phyloP scores from a whole-genome alignment of 2,888 invertebrate genomes.

The Synanthedon andrenaeformis region DNA sequence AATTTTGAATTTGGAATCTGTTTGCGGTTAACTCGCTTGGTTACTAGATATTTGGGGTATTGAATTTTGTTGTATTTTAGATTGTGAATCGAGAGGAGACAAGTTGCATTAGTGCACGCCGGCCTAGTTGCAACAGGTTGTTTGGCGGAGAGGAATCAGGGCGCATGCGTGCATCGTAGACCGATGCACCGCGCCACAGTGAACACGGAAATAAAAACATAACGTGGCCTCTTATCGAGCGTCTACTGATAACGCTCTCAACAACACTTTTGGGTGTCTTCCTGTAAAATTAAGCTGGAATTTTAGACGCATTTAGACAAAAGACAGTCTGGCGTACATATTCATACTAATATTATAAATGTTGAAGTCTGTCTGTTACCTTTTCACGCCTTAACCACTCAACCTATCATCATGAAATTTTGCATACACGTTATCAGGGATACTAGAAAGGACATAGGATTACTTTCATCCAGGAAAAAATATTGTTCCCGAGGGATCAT shows the following conservation, averaged over 20 bases:
- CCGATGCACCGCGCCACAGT: slow-evolving; percentile 50
- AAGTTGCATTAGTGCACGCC: slow-evolving; percentile 64
- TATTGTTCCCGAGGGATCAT: no score
- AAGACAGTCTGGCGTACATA: no score
- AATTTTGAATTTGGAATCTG: slow-evolving; percentile 11
- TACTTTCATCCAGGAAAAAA: no score
- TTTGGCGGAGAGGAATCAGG: slow-evolving; percentile 33
- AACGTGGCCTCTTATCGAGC: neutral
- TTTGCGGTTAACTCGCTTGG: no score
- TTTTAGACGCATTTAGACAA: neutral
- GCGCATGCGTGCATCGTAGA: slow-evolving; percentile 44
- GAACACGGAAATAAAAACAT: slow-evolving; percentile 16
- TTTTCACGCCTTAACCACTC: no score
- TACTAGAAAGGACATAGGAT: no score
- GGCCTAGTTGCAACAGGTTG: slow-evolving; percentile 66
- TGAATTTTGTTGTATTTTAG: slow-evolving; percentile 23
- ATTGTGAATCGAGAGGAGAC: slow-evolving; percentile 41
- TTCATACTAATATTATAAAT: no score
- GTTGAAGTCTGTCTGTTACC: no score
- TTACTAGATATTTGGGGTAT: neutral
- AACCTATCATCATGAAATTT: no score
- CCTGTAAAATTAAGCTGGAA: neutral
- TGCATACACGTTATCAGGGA: no score
- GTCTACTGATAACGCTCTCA: neutral
- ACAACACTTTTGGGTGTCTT: neutral